phyloP scores from a whole-genome alignment of 2,888 invertebrate genomes.

The Oscheius sp. region DNA sequence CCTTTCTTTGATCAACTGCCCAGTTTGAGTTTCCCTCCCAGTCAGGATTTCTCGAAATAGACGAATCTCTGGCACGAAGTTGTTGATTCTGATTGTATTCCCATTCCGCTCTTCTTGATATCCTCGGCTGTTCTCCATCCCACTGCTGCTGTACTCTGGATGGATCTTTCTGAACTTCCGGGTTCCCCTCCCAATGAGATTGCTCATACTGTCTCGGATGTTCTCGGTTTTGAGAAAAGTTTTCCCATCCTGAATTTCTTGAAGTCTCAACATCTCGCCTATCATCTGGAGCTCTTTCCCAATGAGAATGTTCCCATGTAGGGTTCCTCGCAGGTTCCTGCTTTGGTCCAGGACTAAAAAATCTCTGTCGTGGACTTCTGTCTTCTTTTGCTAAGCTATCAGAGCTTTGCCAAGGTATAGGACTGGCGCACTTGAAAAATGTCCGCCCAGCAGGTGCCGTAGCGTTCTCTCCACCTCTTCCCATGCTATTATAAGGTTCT shows the following conservation, averaged over 20 bases:
- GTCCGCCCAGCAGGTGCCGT: neutral
- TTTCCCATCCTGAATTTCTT: neutral
- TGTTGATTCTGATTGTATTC: neutral
- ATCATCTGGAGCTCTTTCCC: neutral
- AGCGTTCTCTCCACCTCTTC: neutral
- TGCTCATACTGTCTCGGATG: neutral
- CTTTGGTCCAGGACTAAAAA: neutral
- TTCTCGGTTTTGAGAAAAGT: neutral
- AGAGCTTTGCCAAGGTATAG: conserved; percentile 17
- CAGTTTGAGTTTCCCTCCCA: neutral
- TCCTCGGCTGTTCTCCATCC: neutral
- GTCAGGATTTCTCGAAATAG: neutral
- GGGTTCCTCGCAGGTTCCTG: neutral
- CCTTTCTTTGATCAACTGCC: neutral
- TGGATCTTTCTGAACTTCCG: neutral
- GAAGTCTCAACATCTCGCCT: neutral
- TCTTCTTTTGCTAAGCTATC: conserved; percentile 9
- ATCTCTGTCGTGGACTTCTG: neutral
- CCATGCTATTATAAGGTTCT: conserved; percentile 1
- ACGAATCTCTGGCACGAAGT: neutral
- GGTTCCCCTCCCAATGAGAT: neutral
- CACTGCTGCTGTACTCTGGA: neutral
- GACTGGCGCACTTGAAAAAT: conserved; percentile 23
- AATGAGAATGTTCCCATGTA: neutral
- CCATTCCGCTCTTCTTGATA: neutral